Conservation (phyloP, 2,113 vertebrate genomes). For the Tonatia bakeri region DNA sequence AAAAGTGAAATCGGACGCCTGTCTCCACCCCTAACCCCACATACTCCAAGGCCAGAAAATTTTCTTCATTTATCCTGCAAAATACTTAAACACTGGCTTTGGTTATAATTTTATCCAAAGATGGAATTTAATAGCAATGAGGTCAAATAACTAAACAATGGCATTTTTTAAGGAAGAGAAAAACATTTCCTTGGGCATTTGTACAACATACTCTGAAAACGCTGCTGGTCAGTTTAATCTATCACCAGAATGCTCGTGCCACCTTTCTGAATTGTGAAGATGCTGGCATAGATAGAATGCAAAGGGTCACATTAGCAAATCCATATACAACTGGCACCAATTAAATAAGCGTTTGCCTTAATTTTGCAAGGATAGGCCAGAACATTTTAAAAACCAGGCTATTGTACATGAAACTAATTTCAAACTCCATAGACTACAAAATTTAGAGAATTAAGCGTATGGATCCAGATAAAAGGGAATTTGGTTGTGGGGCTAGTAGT, state of each 20-base stretch:
- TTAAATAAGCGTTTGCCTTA: not conserved
- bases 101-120: not conserved
- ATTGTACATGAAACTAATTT: not conserved
- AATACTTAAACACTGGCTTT: not conserved
- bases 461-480: not conserved
- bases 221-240: not conserved
- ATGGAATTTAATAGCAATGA: not conserved
- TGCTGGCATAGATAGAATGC: not conserved
- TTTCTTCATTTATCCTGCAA: not conserved
- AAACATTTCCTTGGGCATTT: not conserved
- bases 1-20: not conserved
- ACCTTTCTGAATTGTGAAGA: not conserved
- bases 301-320: not conserved
- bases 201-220: not conserved
- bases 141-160: not conserved
- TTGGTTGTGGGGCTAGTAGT: too few species aligned
- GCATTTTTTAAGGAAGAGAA: slow-evolving; percentile 11
- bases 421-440: not conserved
- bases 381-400: not conserved
- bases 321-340: not conserved
- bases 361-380: slow-evolving; percentile 9
- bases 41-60: not conserved
- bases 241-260: not conserved
- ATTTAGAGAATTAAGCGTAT: not conserved
- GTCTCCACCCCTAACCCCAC: not conserved